Evolutionary conservation across 2,113 vertebrate species (phyloP).

Genomic region (Zapus hudsonius): DNA sequence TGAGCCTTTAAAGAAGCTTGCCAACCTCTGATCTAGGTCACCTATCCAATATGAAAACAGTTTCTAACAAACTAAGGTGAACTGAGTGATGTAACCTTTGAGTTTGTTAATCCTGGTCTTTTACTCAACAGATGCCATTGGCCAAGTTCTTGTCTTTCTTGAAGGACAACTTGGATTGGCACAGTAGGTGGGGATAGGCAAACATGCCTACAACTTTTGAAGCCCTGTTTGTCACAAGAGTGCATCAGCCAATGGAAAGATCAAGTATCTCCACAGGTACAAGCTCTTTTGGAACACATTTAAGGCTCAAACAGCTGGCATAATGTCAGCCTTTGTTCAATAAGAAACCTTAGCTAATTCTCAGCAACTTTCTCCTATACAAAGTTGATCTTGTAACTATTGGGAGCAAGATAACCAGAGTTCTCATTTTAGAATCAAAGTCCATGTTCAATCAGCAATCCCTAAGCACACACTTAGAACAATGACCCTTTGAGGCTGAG

Average conservation of each 20-base stretch:
- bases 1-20: background rate
- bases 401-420: conserved; percentile 1
- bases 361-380: conserved; percentile 37
- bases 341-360: conserved; percentile 1
- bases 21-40: conserved; percentile 7
- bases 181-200: background rate
- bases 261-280: background rate
- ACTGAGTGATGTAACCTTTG: conserved; percentile 18
- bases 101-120: conserved; percentile 23
- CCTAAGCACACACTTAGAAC: conserved; percentile 32
- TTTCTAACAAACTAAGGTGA: conserved; percentile 34
- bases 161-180: conserved; percentile 46
- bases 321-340: conserved; percentile 12
- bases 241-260: background rate
- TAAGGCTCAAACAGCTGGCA: conserved; percentile 23
- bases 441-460: conserved; percentile 28
- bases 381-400: conserved; percentile 16
- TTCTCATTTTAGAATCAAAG: conserved; percentile 62
- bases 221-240: background rate
- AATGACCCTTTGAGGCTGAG: background rate
- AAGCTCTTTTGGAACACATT: background rate
- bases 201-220: conserved; percentile 8
- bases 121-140: conserved; percentile 11
- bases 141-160: conserved; percentile 53
- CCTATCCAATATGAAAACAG: conserved; percentile 24